A percentile compares a stretch with the other conserved stretches of the same genome.
These are phyloP conservation scores for Caenorhabditis virilis DNA, from an alignment of 2,888 invertebrate genomes.

Conservation along the genomic window DNA sequence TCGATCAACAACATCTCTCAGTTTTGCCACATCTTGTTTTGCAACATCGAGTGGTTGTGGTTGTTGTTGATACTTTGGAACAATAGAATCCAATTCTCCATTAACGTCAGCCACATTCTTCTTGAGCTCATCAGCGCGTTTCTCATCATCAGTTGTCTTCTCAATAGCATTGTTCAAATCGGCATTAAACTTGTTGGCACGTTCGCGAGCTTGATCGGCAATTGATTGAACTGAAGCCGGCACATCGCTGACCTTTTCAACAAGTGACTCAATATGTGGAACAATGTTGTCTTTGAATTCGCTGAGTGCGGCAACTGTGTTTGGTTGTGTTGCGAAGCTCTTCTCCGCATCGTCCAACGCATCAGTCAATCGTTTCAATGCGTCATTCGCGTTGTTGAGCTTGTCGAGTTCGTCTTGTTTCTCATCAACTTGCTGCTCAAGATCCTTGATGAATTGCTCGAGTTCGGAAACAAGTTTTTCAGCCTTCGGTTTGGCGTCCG, in stretches of 20 bases:
- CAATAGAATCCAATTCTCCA: constrained; percentile 13
- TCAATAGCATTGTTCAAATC: constrained; percentile 26
- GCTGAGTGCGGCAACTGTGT: constrained; percentile 18
- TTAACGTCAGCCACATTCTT: constrained; percentile 15
- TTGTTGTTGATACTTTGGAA: constrained; percentile 9
- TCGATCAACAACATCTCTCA: constrained; percentile 8
- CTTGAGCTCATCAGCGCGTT: constrained; percentile 28
- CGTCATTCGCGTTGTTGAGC: constrained; percentile 28
- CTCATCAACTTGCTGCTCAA: constrained; percentile 24
- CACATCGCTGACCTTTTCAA: constrained; percentile 17
- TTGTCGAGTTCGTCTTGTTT: constrained; percentile 32
- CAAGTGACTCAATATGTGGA: constrained; percentile 23
- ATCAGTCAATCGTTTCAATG: constrained; percentile 32
- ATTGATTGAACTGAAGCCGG: constrained; percentile 16
- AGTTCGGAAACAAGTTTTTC: constrained; percentile 21
- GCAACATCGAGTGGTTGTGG: constrained; percentile 15
- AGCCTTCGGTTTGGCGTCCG: constrained; percentile 36
- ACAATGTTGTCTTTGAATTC: constrained; percentile 26
- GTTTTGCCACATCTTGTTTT: constrained; percentile 8
- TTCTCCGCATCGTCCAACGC: constrained; percentile 35
- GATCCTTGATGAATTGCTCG: constrained; percentile 24
- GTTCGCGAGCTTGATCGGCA: constrained; percentile 15
- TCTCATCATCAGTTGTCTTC: constrained; percentile 13
- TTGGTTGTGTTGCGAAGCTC: constrained; percentile 15
- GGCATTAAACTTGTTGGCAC: constrained; percentile 19